Evolutionary conservation across 2,888 invertebrate species (phyloP), one percentile per base, ranked within the genome.

Genomic region (Homarus gammarus): DNA sequence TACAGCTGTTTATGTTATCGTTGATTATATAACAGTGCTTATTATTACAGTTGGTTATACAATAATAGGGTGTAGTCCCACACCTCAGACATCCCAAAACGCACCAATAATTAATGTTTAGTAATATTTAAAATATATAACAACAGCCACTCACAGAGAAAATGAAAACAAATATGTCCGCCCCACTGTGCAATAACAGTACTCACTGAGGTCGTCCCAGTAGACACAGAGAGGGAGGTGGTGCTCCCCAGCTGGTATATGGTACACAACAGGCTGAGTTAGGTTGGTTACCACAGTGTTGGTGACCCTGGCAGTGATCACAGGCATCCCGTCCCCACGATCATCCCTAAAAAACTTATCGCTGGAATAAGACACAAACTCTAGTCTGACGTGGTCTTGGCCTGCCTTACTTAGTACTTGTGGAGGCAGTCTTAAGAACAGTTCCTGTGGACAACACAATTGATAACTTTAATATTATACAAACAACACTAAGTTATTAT

Each of bases 271-370:
- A 27, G 88, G 88, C 10, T 84, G 49, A 12, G 77, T 68, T 12
- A 89, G 70, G 33, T 89, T 84, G 78, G 31, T 84, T 33, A 89
- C 56, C 44, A 68, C 36, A 22, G 84, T 70, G 27, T 89, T 84
- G 40, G 84, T 89, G 70, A 89, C 70, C 12, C 49, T 61, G 44
- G 88, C 88, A 2, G 84, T 38, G 40, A 89, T 83, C 1, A 89
- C 72, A 5, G 88, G 84, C 64, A 89, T 68, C 18, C 84, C 88
- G n/a, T 64, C 61, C 2, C 33, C 22, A 15, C 77, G 68, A 5
- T 61, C 36, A 38, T 84, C 75, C 0, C 84, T 77, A 56, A 89
- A 89, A 78, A 89, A 89, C 61, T 89, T 89, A 33, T 84, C 88
- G 70, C 84, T 89, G 38, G 73, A 33, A 44, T 70, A 89, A 6